Percentiles rank a stretch among this genome's conserved stretches.
Conservation (phyloP, 1,140 invertebrate species). For the Globodera rostochiensis region DNA sequence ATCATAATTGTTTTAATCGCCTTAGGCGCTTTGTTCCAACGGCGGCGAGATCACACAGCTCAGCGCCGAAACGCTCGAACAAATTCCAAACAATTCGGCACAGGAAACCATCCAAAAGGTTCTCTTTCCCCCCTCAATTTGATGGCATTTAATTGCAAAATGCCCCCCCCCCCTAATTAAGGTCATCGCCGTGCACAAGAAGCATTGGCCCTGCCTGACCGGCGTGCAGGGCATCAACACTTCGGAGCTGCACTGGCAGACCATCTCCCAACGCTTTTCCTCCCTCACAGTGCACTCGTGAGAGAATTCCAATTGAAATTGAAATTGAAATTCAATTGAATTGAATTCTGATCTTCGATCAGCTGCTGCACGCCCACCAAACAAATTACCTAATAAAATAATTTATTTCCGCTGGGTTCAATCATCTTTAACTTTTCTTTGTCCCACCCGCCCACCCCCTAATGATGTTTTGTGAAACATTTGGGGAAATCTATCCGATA, state of each 20-base stretch:
- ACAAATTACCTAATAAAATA: too few relatives aligned
- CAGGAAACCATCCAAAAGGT: conserved; percentile 63
- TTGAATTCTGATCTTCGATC: not conserved
- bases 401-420: too few relatives aligned
- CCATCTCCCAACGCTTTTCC: conserved; percentile 51
- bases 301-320: not conserved
- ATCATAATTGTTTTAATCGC: conserved; percentile 15
- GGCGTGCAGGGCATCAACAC: conserved; percentile 56
- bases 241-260: conserved; percentile 61
- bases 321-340: not conserved
- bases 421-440: too few relatives aligned
- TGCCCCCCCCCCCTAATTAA: conserved; percentile 17
- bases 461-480: too few relatives aligned
- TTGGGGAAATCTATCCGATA: too few relatives aligned
- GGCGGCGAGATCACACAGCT: conserved; percentile 50
- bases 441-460: too few relatives aligned
- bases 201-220: conserved; percentile 60
- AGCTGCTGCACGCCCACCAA: too few relatives aligned
- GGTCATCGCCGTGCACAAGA: conserved; percentile 64
- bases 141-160: not conserved
- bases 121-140: not conserved
- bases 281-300: conserved; percentile 50
- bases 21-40: conserved; percentile 59
- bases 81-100: conserved; percentile 56
- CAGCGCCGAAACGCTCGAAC: conserved; percentile 47